A percentile compares a stretch with the other conserved stretches of the same genome.
These are phyloP conservation scores for Raillietiella orientalis DNA, from an alignment of 2,888 invertebrate species.

Conservation along the genomic window DNA sequence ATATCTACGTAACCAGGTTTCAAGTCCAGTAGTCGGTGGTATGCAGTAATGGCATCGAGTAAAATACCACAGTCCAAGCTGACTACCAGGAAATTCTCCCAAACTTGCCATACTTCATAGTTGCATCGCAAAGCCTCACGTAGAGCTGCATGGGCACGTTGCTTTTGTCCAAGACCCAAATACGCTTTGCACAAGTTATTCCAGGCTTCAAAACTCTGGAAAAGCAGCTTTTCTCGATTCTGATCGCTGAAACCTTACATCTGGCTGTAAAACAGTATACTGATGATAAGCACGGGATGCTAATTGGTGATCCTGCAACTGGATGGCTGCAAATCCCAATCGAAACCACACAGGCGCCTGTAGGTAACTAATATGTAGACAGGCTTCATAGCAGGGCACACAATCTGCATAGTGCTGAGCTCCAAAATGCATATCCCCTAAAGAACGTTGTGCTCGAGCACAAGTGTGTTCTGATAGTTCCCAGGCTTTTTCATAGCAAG, in stretches of 20 bases:
- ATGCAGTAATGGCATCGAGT: slow-evolving; percentile 30
- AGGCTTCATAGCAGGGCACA: slow-evolving; percentile 43
- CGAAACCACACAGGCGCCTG: slow-evolving; percentile 61
- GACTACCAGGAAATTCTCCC: slow-evolving; percentile 77
- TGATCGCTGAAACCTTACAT: slow-evolving; percentile 13
- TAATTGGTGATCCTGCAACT: slow-evolving; percentile 39
- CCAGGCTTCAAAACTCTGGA: slow-evolving; percentile 79
- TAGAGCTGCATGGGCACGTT: slow-evolving; percentile 45
- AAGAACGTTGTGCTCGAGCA: slow-evolving; percentile 53
- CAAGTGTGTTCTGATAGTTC: slow-evolving; percentile 44
- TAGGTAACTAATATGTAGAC: slow-evolving; percentile 50
- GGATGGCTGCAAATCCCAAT: slow-evolving; percentile 50
- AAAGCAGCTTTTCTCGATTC: slow-evolving; percentile 5
- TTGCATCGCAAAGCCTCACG: slow-evolving; percentile 69
- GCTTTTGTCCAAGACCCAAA: slow-evolving; percentile 51
- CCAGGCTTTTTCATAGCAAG: slow-evolving; percentile 68
- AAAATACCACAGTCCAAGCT: slow-evolving; percentile 36
- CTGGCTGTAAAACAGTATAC: slow-evolving; percentile 51
- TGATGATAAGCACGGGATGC: slow-evolving; percentile 55
- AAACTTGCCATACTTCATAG: slow-evolving; percentile 64
- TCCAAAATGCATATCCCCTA: slow-evolving; percentile 8
- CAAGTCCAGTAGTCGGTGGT: slow-evolving; percentile 56
- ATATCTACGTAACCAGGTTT: slow-evolving; percentile 33
- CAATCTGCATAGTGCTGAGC: slow-evolving; percentile 30
- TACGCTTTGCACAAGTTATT: slow-evolving; percentile 87